Percentiles rank a stretch among this genome's conserved stretches.
These are phyloP conservation scores for Eilema sororculum DNA, from an alignment of 2,888 invertebrate species.

Conservation along the genomic window DNA sequence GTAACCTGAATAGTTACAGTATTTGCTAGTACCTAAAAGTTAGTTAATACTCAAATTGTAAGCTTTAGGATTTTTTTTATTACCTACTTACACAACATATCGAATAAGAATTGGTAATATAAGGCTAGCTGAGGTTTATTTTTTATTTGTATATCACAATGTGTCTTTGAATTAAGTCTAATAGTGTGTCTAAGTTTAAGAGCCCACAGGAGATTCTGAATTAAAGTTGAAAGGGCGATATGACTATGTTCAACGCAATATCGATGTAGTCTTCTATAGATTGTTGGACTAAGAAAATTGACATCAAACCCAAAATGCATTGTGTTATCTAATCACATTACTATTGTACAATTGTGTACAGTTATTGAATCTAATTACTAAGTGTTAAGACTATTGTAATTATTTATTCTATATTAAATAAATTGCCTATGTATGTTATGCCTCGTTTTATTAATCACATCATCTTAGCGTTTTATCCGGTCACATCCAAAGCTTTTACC, in stretches of 20 bases:
- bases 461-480: neutral
- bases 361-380: conserved; percentile 78
- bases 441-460: conserved; percentile 19
- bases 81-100: neutral
- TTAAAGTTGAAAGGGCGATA: neutral
- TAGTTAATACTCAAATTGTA: conserved; percentile 66
- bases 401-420: conserved; percentile 75
- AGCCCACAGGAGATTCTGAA: neutral
- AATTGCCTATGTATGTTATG: conserved; percentile 41
- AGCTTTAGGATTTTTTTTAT: conserved; percentile 27
- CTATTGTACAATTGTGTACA: conserved; percentile 81
- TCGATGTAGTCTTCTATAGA: neutral
- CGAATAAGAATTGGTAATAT: conserved; percentile 10
- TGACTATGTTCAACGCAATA: neutral
- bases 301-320: conserved; percentile 25
- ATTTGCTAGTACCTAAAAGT: conserved; percentile 67
- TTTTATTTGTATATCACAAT: conserved; percentile 5
- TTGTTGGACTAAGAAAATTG: neutral
- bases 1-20: conserved; percentile 57
- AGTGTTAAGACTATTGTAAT: conserved; percentile 69
- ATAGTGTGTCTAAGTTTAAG: neutral
- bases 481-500: no score
- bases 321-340: conserved; percentile 44
- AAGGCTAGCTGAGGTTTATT: neutral
- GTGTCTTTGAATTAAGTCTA: neutral